Evolutionary conservation across 2,113 vertebrate species (phyloP).

Genomic region (Gadus chalcogrammus): DNA sequence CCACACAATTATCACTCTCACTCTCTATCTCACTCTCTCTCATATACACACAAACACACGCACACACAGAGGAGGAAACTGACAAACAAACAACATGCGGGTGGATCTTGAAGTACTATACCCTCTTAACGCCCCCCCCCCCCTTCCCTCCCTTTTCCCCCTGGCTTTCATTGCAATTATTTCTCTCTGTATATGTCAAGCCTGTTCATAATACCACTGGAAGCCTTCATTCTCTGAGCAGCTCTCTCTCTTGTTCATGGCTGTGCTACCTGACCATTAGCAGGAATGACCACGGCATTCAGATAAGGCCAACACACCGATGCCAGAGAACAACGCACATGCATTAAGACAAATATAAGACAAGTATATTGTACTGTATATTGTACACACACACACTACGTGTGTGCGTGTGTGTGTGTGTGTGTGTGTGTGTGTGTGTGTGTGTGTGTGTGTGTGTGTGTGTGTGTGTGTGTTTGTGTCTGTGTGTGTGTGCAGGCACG

Average conservation of each 20-base stretch:
- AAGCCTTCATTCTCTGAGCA: neutral
- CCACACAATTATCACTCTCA: constrained; percentile 54
- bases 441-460: too few relatives aligned
- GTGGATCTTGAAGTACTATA: constrained; percentile 23
- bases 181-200: constrained; percentile 28
- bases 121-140: constrained; percentile 13
- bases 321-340: constrained; percentile 14
- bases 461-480: too few relatives aligned
- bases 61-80: neutral
- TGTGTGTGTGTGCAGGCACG: neutral
- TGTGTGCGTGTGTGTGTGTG: too few relatives aligned
- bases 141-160: constrained; percentile 11
- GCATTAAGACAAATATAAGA: too few relatives aligned
- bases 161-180: constrained; percentile 12
- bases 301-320: constrained; percentile 62
- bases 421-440: too few relatives aligned
- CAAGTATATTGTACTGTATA: constrained; percentile 33
- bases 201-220: constrained; percentile 2
- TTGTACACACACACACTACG: constrained; percentile 37
- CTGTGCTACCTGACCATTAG: constrained; percentile 70
- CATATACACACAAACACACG: constrained; percentile 5
- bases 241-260: constrained; percentile 56
- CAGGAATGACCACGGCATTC: constrained; percentile 74
- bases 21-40: constrained; percentile 18
- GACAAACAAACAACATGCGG: too few relatives aligned